A percentile compares a stretch with the other conserved stretches of the same genome.
phyloP scores from a whole-genome alignment of 1,140 invertebrate genomes.

The Drosophila pachea region DNA sequence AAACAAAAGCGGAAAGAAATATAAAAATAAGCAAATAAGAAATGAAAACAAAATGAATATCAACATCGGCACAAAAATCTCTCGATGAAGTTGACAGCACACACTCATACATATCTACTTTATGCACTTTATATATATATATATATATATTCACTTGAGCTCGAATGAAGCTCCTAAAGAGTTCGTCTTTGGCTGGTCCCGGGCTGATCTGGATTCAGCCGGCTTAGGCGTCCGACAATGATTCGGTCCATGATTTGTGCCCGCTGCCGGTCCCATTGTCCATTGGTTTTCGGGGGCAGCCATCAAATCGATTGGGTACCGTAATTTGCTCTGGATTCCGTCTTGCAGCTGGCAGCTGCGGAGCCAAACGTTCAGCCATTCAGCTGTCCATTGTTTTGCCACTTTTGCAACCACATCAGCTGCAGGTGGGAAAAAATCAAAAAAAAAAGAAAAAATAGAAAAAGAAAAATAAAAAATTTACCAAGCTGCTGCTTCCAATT shows the following conservation, averaged over 20 bases:
- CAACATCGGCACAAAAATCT: neutral
- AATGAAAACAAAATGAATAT: conserved; percentile 4
- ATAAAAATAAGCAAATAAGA: conserved; percentile 11
- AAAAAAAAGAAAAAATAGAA: neutral
- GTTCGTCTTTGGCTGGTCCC: too few relatives aligned
- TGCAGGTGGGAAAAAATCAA: conserved; percentile 15
- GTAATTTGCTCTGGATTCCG: conserved; percentile 15
- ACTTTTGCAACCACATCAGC: conserved; percentile 54
- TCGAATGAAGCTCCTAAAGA: too few relatives aligned
- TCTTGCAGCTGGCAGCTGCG: neutral
- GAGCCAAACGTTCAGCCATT: conserved; percentile 36
- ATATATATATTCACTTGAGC: too few relatives aligned
- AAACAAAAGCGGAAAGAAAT: neutral
- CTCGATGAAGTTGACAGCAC: too few relatives aligned
- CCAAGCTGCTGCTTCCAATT: conserved; percentile 21
- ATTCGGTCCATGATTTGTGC: too few relatives aligned
- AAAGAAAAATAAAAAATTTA: conserved; percentile 30
- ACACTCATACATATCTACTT: too few relatives aligned
- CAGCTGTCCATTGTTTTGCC: conserved; percentile 63
- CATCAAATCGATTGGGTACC: conserved; percentile 31
- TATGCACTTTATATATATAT: too few relatives aligned
- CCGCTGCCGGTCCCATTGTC: too few relatives aligned
- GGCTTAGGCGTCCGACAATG: too few relatives aligned
- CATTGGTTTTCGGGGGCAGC: too few relatives aligned
- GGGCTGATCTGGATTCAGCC: too few relatives aligned